Evolutionary conservation across 1,140 invertebrate species (phyloP).

Genomic region (Riptortus pedestris): DNA sequence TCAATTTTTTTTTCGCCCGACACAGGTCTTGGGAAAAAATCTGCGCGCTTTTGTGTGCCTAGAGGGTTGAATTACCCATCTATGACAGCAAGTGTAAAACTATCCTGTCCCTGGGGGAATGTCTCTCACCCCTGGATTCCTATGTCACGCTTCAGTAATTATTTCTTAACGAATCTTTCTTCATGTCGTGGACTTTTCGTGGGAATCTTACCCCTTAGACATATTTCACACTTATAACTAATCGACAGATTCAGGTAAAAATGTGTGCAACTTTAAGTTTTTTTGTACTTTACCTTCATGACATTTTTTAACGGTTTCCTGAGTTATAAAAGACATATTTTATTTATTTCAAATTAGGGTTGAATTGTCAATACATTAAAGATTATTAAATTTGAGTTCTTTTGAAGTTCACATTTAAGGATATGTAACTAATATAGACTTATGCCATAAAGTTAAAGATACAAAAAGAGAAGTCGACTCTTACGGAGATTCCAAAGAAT

Average conservation of each 20-base stretch:
- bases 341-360: no score
- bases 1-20: neutral
- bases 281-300: no score
- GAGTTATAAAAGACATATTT: no score
- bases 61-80: neutral
- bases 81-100: conserved; percentile 11
- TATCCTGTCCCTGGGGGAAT: neutral
- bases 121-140: neutral
- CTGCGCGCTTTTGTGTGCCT: neutral
- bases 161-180: conserved; percentile 17
- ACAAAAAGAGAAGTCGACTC: no score
- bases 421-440: no score
- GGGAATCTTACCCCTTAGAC: neutral
- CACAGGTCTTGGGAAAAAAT: conserved; percentile 14
- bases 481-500: no score
- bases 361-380: no score
- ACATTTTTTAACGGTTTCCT: no score
- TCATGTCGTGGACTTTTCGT: neutral
- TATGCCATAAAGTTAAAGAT: no score
- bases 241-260: neutral
- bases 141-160: conserved; percentile 13
- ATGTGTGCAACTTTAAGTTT: no score
- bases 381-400: no score
- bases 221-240: neutral
- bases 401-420: no score